Conservation (phyloP, 2,113 vertebrate genomes). For the Bujurquina vittata region DNA sequence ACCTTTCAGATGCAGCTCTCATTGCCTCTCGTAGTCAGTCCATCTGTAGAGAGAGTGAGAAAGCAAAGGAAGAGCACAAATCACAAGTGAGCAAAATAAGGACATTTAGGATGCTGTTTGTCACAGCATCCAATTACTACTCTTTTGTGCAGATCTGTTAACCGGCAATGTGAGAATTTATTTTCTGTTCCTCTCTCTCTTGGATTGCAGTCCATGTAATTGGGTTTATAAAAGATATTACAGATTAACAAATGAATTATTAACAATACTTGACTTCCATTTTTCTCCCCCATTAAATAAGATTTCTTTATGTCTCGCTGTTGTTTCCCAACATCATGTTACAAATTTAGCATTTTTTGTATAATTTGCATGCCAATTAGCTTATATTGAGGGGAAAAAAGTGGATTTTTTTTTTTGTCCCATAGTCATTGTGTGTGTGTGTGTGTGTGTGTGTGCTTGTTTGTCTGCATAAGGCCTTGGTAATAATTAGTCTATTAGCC, state of each 20-base stretch:
- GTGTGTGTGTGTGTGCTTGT: not conserved
- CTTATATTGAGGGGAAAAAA: slow-evolving; percentile 18
- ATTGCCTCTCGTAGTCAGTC: slow-evolving; percentile 27
- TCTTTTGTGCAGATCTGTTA: slow-evolving; percentile 40
- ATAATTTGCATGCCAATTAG: slow-evolving; percentile 65
- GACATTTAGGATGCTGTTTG: slow-evolving; percentile 37
- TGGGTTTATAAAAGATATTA: slow-evolving; percentile 41
- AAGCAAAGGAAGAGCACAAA: not conserved
- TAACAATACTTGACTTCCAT: slow-evolving; percentile 43
- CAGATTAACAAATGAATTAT: slow-evolving; percentile 54
- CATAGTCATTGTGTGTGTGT: not conserved
- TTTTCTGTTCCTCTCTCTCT: not conserved
- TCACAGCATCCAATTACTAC: slow-evolving; percentile 38
- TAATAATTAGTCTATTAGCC: slow-evolving; percentile 72
- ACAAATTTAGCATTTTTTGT: slow-evolving; percentile 54
- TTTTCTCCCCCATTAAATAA: slow-evolving; percentile 25
- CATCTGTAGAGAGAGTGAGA: not conserved
- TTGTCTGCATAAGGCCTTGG: slow-evolving; percentile 27
- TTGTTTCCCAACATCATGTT: slow-evolving; percentile 34
- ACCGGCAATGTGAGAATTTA: slow-evolving; percentile 13
- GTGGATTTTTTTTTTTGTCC: slow-evolving; percentile 34
- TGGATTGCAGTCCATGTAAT: slow-evolving; percentile 29
- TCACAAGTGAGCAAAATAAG: slow-evolving; percentile 29
- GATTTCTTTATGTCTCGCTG: slow-evolving; percentile 28
- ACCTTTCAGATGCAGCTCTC: slow-evolving; percentile 41